A percentile compares a stretch with the other conserved stretches of the same genome.
Evolutionary conservation across 2,888 invertebrate species (phyloP).

Genomic region (Cheiracanthium punctorium): DNA sequence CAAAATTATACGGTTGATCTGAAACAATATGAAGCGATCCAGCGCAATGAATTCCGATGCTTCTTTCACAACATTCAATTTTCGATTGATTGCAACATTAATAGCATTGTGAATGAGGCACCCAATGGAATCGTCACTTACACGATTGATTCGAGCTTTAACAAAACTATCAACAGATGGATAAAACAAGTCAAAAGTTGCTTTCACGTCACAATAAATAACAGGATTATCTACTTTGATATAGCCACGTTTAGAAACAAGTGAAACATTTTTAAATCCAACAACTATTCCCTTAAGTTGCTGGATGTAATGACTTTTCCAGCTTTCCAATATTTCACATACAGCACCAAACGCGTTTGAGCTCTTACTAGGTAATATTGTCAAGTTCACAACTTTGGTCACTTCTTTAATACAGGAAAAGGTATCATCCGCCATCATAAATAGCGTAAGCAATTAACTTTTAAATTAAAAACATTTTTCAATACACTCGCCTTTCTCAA

Average conservation of each 20-base stretch:
- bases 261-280: slow-evolving; percentile 31
- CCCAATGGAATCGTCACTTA: slow-evolving; percentile 39
- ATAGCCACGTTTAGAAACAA: not conserved
- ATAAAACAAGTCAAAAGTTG: slow-evolving; percentile 44
- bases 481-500: no score
- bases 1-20: slow-evolving; percentile 19
- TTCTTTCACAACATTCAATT: not conserved
- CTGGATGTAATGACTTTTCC: slow-evolving; percentile 41
- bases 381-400: slow-evolving; percentile 23
- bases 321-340: slow-evolving; percentile 40
- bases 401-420: slow-evolving; percentile 40
- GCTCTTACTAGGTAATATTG: slow-evolving; percentile 11
- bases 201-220: slow-evolving; percentile 19
- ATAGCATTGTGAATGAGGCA: slow-evolving; percentile 37
- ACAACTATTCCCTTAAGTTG: slow-evolving; percentile 40
- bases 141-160: slow-evolving; percentile 45
- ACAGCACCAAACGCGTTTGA: not conserved
- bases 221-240: not conserved
- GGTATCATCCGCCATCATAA: slow-evolving; percentile 18
- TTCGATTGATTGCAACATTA: slow-evolving; percentile 28
- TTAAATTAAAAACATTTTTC: no score
- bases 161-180: slow-evolving; percentile 38
- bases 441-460: not conserved
- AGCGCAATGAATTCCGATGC: slow-evolving; percentile 14
- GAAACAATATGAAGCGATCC: slow-evolving; percentile 32